Evolutionary conservation across 1,140 invertebrate species (phyloP), one percentile per base, ranked within the genome.

Genomic region (Bicyclus anynana): DNA sequence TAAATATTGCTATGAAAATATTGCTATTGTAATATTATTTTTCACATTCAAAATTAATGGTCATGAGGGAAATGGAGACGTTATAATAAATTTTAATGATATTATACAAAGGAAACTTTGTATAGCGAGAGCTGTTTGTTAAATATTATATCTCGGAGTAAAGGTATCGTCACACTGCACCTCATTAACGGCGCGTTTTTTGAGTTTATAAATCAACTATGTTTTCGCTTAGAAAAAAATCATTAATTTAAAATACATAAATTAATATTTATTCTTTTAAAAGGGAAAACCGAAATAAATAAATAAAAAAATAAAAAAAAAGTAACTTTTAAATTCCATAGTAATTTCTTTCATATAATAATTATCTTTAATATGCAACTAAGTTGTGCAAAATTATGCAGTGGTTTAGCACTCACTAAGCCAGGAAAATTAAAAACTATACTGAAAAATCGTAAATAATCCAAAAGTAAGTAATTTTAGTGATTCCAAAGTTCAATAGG

Each of bases 131-230:
- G 18, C 20, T 23, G 10, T 38, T 38, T 37, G 27, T 51, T 51
- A 23, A 51, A 51, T 51, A 51, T 51, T 51, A 35, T n/a, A 51
- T 51, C 20, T 51, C 18, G 7, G 12, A 18, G 7, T 38, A 14
- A 38, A 1, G n/a, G 20, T 38, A 12, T 13, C 7, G 2, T 51
- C 49, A 51, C 18, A 51, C 4, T 13, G 23, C 2, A 38, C 16
- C 5, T 20, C 1, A 18, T 1, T 33, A 12, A 12, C 7, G 9
- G 29, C 29, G 29, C 29, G 29, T 33, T 33, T 33, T 29, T 33
- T 0, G 10, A 12, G 3, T 33, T 10, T 33, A 7, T 12, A 4
- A 10, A 33, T 12, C 27, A 29, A 5, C 9, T 29, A 29, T 2
- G 2, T 29, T 7, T 29, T 29, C 2, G 2, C 2, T 2, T 5